Percentiles rank a stretch among this genome's conserved stretches.
phyloP scores from a whole-genome alignment of 2,113 vertebrate genomes.

The Herpailurus yagouaroundi region DNA sequence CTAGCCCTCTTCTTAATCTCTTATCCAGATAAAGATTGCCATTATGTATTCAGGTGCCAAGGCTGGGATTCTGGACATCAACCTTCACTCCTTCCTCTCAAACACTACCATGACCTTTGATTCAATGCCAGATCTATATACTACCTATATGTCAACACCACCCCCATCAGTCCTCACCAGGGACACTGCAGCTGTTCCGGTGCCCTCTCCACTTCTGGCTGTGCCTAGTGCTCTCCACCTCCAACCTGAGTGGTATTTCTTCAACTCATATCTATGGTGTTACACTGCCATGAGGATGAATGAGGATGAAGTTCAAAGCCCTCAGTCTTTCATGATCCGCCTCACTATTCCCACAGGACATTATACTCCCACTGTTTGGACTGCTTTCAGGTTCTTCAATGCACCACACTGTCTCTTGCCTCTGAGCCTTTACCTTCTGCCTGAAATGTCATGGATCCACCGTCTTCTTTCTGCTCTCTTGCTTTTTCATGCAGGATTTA shows the following conservation, averaged over 20 bases:
- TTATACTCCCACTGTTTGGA: background rate
- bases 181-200: too few relatives aligned
- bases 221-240: background rate
- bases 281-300: background rate
- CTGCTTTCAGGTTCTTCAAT: background rate
- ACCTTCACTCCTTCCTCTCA: background rate
- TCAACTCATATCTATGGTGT: background rate
- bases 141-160: background rate
- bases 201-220: background rate
- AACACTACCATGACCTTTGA: background rate
- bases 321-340: background rate
- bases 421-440: background rate
- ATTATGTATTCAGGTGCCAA: background rate
- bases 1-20: background rate
- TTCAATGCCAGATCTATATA: background rate
- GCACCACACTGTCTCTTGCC: background rate
- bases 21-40: background rate
- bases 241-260: background rate
- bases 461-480: background rate
- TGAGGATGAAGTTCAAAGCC: background rate
- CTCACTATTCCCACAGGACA: background rate
- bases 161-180: background rate
- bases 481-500: background rate
- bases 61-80: background rate
- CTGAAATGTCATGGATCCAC: background rate